Evolutionary conservation across 2,113 vertebrate species (phyloP).

Genomic region (Thryonomys swinderianus): DNA sequence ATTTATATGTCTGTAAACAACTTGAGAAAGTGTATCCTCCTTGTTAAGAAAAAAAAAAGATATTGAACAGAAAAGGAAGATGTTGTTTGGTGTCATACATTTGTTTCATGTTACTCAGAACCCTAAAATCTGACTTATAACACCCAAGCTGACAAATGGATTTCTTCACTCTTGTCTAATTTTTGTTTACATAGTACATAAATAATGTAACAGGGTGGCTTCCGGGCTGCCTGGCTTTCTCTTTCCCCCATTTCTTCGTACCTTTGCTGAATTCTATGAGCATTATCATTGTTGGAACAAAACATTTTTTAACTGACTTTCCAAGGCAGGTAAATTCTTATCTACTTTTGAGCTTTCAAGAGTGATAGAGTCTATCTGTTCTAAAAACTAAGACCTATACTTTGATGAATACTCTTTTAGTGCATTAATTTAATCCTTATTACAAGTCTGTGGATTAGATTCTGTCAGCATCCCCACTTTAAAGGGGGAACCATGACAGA

Average conservation of each 20-base stretch:
- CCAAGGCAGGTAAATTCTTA: background rate
- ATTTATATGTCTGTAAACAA: constrained; percentile 46
- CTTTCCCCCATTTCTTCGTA: background rate
- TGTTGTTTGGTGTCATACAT: background rate
- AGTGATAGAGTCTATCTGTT: background rate
- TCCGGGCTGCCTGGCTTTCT: constrained; percentile 5
- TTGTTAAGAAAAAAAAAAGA: background rate
- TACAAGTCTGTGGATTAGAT: background rate
- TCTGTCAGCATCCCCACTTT: background rate
- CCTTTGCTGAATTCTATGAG: constrained; percentile 31
- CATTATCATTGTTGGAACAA: background rate
- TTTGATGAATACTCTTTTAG: background rate
- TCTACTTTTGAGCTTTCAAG: background rate
- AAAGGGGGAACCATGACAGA: background rate
- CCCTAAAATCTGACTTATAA: constrained; percentile 44
- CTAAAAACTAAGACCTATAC: background rate
- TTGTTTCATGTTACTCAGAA: constrained; percentile 9
- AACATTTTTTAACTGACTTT: background rate
- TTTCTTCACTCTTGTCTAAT: constrained; percentile 40
- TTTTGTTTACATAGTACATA: constrained; percentile 39
- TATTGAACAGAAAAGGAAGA: constrained; percentile 3
- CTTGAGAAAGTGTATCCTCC: background rate
- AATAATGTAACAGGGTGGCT: constrained; percentile 67
- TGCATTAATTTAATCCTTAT: background rate
- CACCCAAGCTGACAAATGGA: constrained; percentile 54